Evolutionary conservation across 2,888 invertebrate genomes (phyloP).

Genomic region (Dasypogon diadema): DNA sequence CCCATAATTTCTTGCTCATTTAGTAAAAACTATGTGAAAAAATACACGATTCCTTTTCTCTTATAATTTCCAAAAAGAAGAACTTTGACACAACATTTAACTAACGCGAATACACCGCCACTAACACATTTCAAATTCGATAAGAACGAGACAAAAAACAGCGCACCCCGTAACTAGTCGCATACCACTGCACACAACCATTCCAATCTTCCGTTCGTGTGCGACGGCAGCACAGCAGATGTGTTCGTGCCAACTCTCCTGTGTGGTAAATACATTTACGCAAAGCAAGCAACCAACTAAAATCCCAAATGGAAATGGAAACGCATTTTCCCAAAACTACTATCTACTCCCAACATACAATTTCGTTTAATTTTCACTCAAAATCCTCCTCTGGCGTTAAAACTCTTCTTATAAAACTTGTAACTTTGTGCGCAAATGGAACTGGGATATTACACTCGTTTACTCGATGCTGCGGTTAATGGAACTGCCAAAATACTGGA

Average conservation of each 20-base stretch:
- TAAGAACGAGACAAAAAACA: neutral
- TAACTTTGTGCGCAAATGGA: slow-evolving; percentile 38
- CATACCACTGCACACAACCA: neutral
- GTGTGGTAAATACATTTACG: neutral
- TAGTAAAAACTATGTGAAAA: slow-evolving; percentile 4
- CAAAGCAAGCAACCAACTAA: neutral
- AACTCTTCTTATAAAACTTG: neutral
- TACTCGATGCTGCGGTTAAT: slow-evolving; percentile 35
- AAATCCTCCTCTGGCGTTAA: no score
- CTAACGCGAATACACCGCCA: slow-evolving; percentile 41
- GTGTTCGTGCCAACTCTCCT: neutral
- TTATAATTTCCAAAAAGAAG: slow-evolving; percentile 47
- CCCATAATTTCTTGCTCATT: slow-evolving; percentile 62
- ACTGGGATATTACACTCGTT: slow-evolving; percentile 7
- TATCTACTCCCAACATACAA: neutral
- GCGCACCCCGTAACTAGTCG: neutral
- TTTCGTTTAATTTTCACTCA: neutral
- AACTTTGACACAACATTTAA: slow-evolving; percentile 46
- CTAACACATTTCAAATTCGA: slow-evolving; percentile 22
- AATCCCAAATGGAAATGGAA: neutral
- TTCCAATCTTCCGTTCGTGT: neutral
- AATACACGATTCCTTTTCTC: slow-evolving; percentile 6
- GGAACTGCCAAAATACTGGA: slow-evolving; percentile 40
- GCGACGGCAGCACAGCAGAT: neutral
- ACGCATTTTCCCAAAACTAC: neutral